phyloP scores from a whole-genome alignment of 2,888 invertebrate species.

The Apeira syringaria region DNA sequence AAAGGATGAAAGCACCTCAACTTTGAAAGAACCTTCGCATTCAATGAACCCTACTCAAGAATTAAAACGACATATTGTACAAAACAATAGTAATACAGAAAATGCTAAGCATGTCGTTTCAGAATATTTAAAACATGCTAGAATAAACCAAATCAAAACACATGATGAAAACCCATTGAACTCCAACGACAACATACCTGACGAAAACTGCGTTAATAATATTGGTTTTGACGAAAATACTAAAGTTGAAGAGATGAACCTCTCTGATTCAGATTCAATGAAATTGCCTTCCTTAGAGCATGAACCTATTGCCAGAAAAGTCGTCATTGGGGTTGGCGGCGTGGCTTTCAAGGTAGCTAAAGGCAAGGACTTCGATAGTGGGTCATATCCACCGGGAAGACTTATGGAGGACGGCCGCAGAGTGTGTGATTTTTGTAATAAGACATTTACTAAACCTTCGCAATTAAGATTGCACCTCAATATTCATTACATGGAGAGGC shows the following conservation, averaged over 20 bases:
- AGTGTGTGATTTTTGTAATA: conserved; percentile 94
- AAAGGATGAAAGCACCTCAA: conserved; percentile 45
- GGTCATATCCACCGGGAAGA: conserved; percentile 76
- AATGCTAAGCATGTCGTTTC: conserved; percentile 87
- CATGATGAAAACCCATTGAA: conserved; percentile 60
- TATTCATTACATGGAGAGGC: conserved; percentile 97
- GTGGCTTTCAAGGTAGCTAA: conserved; percentile 83
- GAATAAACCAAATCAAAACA: conserved; percentile 68
- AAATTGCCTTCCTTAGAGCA: conserved; percentile 66
- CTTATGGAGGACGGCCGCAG: conserved; percentile 90
- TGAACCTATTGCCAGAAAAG: conserved; percentile 80
- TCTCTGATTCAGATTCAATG: conserved; percentile 56
- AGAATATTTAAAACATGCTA: conserved; percentile 86
- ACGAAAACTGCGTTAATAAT: conserved; percentile 52
- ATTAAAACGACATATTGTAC: conserved; percentile 47
- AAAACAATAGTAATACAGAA: conserved; percentile 62
- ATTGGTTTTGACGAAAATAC: conserved; percentile 54
- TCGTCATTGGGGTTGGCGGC: conserved; percentile 86
- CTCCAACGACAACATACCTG: conserved; percentile 55
- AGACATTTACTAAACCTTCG: conserved; percentile 95
- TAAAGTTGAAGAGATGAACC: conserved; percentile 50
- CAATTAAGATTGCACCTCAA: conserved; percentile 96
- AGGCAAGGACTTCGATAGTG: conserved; percentile 74
- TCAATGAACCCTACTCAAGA: conserved; percentile 39
- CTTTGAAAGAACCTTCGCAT: conserved; percentile 37